Evolutionary conservation across 2,888 invertebrate genomes (phyloP).

Genomic region (Timema podura): DNA sequence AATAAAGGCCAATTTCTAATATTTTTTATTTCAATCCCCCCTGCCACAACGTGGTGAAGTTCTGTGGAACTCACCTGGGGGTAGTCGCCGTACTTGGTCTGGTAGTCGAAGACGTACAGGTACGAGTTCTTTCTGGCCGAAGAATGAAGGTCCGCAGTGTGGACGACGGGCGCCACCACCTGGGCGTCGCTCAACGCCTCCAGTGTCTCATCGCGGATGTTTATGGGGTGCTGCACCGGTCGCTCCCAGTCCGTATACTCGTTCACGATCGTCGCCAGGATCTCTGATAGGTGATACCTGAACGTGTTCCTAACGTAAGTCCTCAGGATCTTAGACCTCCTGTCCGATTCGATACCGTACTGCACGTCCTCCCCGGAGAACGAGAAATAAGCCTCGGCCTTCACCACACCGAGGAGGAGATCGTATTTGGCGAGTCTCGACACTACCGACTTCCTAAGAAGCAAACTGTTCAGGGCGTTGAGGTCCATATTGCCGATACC

Average conservation of each 20-base stretch:
- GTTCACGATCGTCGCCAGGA: constrained; percentile 90
- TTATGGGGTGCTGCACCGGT: constrained; percentile 83
- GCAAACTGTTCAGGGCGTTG: constrained; percentile 29
- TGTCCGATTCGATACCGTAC: constrained; percentile 88
- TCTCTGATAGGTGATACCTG: constrained; percentile 80
- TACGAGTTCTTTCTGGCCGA: constrained; percentile 78
- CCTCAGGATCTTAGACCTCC: constrained; percentile 82
- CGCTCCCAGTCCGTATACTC: constrained; percentile 96
- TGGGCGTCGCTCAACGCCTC: constrained; percentile 91
- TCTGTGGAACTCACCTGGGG: constrained; percentile 64
- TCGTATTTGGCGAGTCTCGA: constrained; percentile 74
- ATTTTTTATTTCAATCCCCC: too few relatives aligned
- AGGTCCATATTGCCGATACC: too few relatives aligned
- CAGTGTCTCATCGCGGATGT: constrained; percentile 84
- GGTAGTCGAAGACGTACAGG: constrained; percentile 87
- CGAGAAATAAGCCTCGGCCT: constrained; percentile 87
- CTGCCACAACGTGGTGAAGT: too few relatives aligned
- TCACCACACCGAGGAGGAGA: constrained; percentile 84
- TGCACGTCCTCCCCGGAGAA: constrained; percentile 88
- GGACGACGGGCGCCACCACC: constrained; percentile 84
- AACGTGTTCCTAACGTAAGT: constrained; percentile 84
- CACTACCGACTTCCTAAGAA: constrained; percentile 57
- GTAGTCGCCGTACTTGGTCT: constrained; percentile 84
- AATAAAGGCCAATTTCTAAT: too few relatives aligned
- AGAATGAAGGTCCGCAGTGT: constrained; percentile 86